phyloP scores from a whole-genome alignment of 1,140 invertebrate genomes.

The Copidosoma floridanum region DNA sequence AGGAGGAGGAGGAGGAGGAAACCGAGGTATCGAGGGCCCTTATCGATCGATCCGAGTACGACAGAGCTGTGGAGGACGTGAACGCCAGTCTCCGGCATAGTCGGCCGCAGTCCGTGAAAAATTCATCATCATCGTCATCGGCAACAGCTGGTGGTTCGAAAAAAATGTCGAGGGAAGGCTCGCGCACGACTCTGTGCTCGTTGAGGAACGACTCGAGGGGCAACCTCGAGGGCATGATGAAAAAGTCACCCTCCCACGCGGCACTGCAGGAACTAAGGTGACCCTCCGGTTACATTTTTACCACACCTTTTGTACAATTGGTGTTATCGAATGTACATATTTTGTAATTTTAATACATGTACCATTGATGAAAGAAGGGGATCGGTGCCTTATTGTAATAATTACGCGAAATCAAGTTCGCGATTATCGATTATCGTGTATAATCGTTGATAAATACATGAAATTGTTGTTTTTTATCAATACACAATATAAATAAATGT shows the following conservation, averaged over 20 bases:
- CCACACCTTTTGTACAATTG: too few relatives aligned
- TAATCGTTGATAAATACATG: too few relatives aligned
- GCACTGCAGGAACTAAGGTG: slow-evolving; percentile 33
- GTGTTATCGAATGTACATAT: too few relatives aligned
- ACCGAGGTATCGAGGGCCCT: neutral
- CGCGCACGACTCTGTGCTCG: slow-evolving; percentile 30
- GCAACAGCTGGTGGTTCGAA: too few relatives aligned
- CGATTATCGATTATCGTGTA: too few relatives aligned
- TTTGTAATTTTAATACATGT: too few relatives aligned
- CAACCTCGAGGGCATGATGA: slow-evolving; percentile 26
- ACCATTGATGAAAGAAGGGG: too few relatives aligned
- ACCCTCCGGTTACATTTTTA: neutral
- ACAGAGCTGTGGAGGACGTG: slow-evolving; percentile 34
- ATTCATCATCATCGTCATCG: too few relatives aligned
- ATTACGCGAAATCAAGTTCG: too few relatives aligned
- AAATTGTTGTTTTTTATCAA: too few relatives aligned
- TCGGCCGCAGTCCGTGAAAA: slow-evolving; percentile 22
- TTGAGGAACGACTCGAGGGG: slow-evolving; percentile 30
- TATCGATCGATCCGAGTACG: slow-evolving; percentile 29
- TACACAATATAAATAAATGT: too few relatives aligned
- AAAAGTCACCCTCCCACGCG: slow-evolving; percentile 33
- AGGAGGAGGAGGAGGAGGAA: neutral
- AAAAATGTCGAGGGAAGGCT: slow-evolving; percentile 31
- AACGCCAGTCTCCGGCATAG: slow-evolving; percentile 36
- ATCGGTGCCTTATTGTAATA: too few relatives aligned